These are phyloP conservation scores for Exephanes ischioxanthus DNA, from an alignment of 2,888 invertebrate genomes.

Conservation along the genomic window DNA sequence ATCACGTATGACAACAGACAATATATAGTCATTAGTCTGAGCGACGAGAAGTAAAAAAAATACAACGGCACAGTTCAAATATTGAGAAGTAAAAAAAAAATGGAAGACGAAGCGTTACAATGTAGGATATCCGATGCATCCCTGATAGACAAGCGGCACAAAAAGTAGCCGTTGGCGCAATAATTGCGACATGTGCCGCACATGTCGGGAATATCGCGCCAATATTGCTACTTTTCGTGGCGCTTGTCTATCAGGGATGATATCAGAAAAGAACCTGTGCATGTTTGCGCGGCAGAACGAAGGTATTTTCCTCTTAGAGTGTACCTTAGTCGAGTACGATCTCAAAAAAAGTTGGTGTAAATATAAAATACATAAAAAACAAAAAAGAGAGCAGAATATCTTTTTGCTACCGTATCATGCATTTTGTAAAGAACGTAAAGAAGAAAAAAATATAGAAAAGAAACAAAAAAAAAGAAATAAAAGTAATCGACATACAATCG, in stretches of 20 bases:
- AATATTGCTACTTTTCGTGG: too few species aligned
- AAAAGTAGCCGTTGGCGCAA: too few species aligned
- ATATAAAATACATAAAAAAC: conserved; percentile 47
- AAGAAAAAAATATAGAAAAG: not conserved
- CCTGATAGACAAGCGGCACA: too few species aligned
- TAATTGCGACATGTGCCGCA: too few species aligned
- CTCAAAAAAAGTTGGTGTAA: conserved; percentile 51
- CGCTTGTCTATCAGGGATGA: too few species aligned
- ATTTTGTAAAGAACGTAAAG: conserved; percentile 69
- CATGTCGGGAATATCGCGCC: too few species aligned
- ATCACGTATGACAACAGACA: conserved; percentile 73
- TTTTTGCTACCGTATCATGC: conserved; percentile 71
- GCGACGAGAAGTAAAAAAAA: conserved; percentile 40
- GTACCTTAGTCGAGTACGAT: conserved; percentile 47
- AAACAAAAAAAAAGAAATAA: conserved; percentile 25
- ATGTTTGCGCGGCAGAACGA: not conserved
- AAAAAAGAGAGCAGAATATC: conserved; percentile 68
- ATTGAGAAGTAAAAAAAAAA: conserved; percentile 13
- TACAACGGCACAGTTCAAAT: conserved; percentile 51
- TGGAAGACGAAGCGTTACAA: conserved; percentile 11
- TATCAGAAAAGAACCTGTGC: conserved; percentile 57
- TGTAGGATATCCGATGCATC: conserved; percentile 72
- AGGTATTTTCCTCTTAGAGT: conserved; percentile 39
- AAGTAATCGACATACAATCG: conserved; percentile 61
- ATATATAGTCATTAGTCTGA: conserved; percentile 73